Conservation (phyloP, 2,888 invertebrate species). For the Belgica antarctica region DNA sequence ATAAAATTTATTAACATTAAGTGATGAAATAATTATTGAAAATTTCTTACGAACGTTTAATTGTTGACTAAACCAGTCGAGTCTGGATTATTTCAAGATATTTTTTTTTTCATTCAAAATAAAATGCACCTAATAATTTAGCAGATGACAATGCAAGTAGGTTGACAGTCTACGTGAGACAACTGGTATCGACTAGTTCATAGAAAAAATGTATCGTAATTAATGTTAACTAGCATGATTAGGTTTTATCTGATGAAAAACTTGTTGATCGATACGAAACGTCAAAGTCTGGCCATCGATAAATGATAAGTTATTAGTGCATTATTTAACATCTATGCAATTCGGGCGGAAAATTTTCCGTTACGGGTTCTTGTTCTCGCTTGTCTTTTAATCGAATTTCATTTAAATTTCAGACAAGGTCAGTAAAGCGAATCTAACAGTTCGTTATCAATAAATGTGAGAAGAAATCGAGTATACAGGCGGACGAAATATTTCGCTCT, state of each 20-base stretch:
- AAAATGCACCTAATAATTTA: too few species aligned
- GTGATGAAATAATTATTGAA: constrained; percentile 30
- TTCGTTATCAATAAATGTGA: background rate
- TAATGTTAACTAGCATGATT: too few species aligned
- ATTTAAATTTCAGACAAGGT: constrained; percentile 16
- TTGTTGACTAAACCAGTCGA: background rate
- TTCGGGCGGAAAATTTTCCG: constrained; percentile 17
- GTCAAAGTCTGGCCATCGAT: too few species aligned
- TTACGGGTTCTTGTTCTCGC: background rate
- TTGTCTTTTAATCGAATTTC: background rate
- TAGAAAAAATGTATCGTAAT: too few species aligned
- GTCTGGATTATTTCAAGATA: too few species aligned
- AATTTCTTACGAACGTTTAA: constrained; percentile 20
- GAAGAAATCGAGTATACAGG: background rate
- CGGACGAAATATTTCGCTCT: background rate
- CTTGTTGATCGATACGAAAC: too few species aligned
- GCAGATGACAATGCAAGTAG: too few species aligned
- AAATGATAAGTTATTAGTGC: background rate
- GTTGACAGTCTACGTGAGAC: background rate
- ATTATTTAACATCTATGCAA: constrained; percentile 14
- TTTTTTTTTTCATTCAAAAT: too few species aligned
- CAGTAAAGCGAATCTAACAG: background rate
- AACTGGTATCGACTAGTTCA: too few species aligned
- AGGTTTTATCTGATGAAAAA: too few species aligned
- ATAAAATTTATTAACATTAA: background rate